Evolutionary conservation across 2,888 invertebrate species (phyloP).

Genomic region (Conistra vaccinii): DNA sequence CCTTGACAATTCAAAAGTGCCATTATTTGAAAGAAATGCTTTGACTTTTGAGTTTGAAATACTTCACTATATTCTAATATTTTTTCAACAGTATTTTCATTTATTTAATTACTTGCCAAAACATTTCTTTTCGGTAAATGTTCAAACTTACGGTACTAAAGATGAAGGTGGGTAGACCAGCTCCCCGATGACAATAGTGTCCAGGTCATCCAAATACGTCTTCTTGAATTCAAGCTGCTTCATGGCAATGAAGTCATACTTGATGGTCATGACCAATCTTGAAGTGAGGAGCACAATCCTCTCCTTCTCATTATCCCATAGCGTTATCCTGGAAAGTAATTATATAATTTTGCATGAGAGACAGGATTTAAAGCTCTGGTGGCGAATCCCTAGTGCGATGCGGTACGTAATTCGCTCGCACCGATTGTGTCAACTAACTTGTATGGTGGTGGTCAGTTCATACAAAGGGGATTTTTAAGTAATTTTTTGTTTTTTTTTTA

Average conservation of each 20-base stretch:
- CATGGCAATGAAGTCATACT: constrained; percentile 96
- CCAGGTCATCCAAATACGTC: constrained; percentile 92
- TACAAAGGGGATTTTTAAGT: too few species aligned
- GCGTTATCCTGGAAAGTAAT: constrained; percentile 92
- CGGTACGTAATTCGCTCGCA: neutral
- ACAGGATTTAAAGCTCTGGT: neutral
- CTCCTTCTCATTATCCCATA: constrained; percentile 97
- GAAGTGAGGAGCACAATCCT: constrained; percentile 94
- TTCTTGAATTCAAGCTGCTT: constrained; percentile 93
- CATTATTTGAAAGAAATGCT: too few species aligned
- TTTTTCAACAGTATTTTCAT: too few species aligned
- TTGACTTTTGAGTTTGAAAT: too few species aligned
- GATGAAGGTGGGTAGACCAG: constrained; percentile 95
- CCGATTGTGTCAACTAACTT: neutral
- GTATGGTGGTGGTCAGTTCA: neutral
- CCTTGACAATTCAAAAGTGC: too few species aligned
- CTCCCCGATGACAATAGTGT: constrained; percentile 94
- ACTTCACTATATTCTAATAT: too few species aligned
- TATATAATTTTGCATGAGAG: neutral
- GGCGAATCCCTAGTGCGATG: neutral
- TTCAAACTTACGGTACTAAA: constrained; percentile 94
- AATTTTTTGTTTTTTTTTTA: too few species aligned
- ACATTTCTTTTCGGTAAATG: too few species aligned
- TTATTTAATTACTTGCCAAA: too few species aligned
- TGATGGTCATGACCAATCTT: constrained; percentile 93